Percentiles rank a stretch among this genome's conserved stretches.
phyloP scores from a whole-genome alignment of 2,113 vertebrate species.

The Hippocampus comes region DNA sequence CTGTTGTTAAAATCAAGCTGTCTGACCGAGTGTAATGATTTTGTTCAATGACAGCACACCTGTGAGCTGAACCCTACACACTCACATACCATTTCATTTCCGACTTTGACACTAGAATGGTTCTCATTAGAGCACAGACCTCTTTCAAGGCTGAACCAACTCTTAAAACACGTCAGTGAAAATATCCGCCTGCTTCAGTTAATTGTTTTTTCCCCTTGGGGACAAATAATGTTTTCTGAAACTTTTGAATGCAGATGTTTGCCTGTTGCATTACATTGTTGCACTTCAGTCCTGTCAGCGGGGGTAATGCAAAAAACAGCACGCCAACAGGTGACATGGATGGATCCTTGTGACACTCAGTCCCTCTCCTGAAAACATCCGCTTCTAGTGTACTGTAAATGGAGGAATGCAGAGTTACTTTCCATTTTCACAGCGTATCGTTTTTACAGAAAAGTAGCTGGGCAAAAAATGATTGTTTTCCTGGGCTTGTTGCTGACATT shows the following conservation, averaged over 20 bases:
- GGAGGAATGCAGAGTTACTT: too few relatives aligned
- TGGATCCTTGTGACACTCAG: too few relatives aligned
- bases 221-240: not conserved
- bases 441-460: too few relatives aligned
- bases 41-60: not conserved
- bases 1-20: not conserved
- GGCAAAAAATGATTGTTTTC: too few relatives aligned
- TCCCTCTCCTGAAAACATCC: too few relatives aligned
- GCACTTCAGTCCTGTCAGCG: not conserved
- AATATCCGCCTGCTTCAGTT: not conserved
- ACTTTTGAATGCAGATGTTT: not conserved
- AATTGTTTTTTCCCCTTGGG: not conserved
- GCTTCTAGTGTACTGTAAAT: too few relatives aligned
- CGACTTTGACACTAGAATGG: not conserved
- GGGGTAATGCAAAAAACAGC: not conserved
- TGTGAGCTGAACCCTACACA: not conserved
- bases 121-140: not conserved
- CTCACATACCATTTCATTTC: not conserved
- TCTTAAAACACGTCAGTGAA: not conserved
- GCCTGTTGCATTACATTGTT: not conserved
- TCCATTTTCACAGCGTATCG: too few relatives aligned
- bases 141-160: not conserved
- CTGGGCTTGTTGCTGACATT: too few relatives aligned
- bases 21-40: not conserved
- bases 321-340: not conserved